phyloP scores from a whole-genome alignment of 2,113 vertebrate species.

The zebrafish (Danio rerio) region DNA sequence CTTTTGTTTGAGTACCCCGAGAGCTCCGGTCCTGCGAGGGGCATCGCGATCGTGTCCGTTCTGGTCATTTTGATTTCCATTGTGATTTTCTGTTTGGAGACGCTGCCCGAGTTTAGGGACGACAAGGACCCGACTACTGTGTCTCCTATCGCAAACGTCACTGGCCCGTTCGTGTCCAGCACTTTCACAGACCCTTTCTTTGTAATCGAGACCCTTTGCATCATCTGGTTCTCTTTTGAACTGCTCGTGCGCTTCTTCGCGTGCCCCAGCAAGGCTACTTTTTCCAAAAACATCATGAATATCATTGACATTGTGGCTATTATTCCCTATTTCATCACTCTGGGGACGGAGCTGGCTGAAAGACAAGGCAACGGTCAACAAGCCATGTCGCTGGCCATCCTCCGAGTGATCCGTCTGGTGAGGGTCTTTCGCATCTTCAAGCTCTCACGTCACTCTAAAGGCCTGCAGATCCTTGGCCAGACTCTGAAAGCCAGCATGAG shows the following conservation, averaged over 20 bases:
- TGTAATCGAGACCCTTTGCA: slow-evolving; percentile 96
- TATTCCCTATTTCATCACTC: slow-evolving; percentile 96
- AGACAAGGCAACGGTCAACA: slow-evolving; percentile 91
- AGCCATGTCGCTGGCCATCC: slow-evolving; percentile 97
- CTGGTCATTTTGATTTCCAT: slow-evolving; percentile 97
- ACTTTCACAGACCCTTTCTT: slow-evolving; percentile 95
- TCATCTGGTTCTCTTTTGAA: slow-evolving; percentile 99
- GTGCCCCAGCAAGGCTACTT: slow-evolving; percentile 94
- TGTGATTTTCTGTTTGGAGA: slow-evolving; percentile 98
- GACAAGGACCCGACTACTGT: slow-evolving; percentile 81
- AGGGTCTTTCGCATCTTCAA: slow-evolving; percentile 97
- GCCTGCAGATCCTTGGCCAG: slow-evolving; percentile 95
- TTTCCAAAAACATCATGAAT: slow-evolving; percentile 99
- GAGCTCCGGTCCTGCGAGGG: slow-evolving; percentile 93
- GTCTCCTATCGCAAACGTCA: slow-evolving; percentile 72
- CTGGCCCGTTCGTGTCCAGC: slow-evolving; percentile 65
- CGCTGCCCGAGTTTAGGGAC: slow-evolving; percentile 93
- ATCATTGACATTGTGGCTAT: slow-evolving; percentile 98
- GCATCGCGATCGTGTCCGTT: slow-evolving; percentile 96
- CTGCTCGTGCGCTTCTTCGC: slow-evolving; percentile 93
- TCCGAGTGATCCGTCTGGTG: slow-evolving; percentile 94
- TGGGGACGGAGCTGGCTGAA: slow-evolving; percentile 94
- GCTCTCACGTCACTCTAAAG: slow-evolving; percentile 95
- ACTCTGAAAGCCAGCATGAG: slow-evolving; percentile 97
- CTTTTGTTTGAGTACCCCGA: slow-evolving; percentile 97